A percentile compares a stretch with the other conserved stretches of the same genome.
These are phyloP conservation scores for Synergus gifuensis DNA, from an alignment of 2,888 invertebrate genomes.

Conservation along the genomic window DNA sequence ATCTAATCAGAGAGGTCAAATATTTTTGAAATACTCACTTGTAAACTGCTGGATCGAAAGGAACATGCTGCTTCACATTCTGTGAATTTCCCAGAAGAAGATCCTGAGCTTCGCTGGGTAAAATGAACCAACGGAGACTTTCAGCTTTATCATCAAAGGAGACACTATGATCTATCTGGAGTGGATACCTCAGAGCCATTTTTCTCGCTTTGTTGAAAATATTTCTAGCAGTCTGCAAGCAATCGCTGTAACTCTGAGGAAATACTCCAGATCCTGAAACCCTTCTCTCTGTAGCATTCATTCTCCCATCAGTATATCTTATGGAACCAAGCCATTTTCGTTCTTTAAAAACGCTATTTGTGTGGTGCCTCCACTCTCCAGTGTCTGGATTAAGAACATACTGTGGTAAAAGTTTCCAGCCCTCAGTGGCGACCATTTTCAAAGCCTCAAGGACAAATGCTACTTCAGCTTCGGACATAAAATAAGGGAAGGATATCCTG, in stretches of 20 bases:
- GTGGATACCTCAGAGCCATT: conserved; percentile 86
- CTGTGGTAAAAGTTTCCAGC: conserved; percentile 93
- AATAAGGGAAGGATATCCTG: conserved; percentile 91
- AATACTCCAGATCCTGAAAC: conserved; percentile 86
- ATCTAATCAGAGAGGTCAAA: too few relatives aligned
- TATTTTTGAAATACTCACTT: conserved; percentile 46
- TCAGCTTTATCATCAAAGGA: conserved; percentile 85
- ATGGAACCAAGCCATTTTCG: conserved; percentile 90
- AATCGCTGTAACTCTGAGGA: conserved; percentile 87
- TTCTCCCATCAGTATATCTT: conserved; percentile 86
- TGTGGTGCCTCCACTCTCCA: conserved; percentile 93
- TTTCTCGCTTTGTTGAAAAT: conserved; percentile 88
- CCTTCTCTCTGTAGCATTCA: conserved; percentile 86
- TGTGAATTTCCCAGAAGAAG: conserved; percentile 86
- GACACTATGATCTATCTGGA: conserved; percentile 85
- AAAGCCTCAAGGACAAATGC: conserved; percentile 91
- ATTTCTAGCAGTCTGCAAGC: conserved; percentile 88
- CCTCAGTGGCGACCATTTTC: conserved; percentile 92
- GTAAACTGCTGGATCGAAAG: conserved; percentile 85
- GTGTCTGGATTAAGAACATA: conserved; percentile 92
- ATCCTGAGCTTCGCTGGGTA: conserved; percentile 92
- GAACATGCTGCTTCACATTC: conserved; percentile 87
- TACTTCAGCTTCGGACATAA: conserved; percentile 88
- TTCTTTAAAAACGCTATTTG: conserved; percentile 88
- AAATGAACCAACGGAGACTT: conserved; percentile 91